These are phyloP conservation scores for Denticeps clupeoides DNA, from an alignment of 2,797 vertebrate genomes.

Conservation along the genomic window DNA sequence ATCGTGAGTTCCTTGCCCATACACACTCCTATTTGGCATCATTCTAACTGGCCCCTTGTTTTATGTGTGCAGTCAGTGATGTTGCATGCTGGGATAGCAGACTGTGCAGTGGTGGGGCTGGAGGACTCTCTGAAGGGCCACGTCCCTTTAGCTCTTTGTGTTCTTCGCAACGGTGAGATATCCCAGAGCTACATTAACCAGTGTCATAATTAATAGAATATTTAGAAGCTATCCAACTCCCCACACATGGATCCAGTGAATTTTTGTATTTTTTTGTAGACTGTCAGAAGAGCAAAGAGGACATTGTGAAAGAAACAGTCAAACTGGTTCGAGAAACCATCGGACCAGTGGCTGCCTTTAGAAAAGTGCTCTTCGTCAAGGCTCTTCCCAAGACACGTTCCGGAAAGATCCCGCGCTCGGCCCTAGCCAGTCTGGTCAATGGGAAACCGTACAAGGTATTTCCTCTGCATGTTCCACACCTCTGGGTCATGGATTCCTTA, in stretches of 20 bases:
- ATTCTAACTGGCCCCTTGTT: too few species aligned
- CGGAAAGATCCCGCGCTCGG: constrained; percentile 85
- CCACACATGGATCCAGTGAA: too few species aligned
- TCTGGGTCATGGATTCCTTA: too few species aligned
- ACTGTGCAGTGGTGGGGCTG: constrained; percentile 86
- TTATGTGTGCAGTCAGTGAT: constrained; percentile 62
- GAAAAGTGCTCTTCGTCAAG: constrained; percentile 71
- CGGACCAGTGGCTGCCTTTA: constrained; percentile 88
- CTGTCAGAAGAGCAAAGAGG: constrained; percentile 44
- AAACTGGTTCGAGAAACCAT: constrained; percentile 67
- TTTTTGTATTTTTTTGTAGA: constrained; percentile 44
- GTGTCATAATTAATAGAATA: too few species aligned
- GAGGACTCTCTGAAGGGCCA: constrained; percentile 86
- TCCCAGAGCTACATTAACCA: not conserved
- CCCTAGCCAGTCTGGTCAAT: constrained; percentile 76
- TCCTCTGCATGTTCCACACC: too few species aligned
- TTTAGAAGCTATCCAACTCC: too few species aligned
- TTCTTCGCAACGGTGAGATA: constrained; percentile 72
- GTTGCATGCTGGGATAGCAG: constrained; percentile 68
- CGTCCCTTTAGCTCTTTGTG: constrained; percentile 81
- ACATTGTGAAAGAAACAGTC: constrained; percentile 67
- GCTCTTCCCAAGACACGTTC: constrained; percentile 87
- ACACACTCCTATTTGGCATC: too few species aligned
- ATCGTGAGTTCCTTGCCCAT: too few species aligned
- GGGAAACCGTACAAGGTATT: constrained; percentile 81